Evolutionary conservation across 2,113 vertebrate genomes (phyloP), one percentile per base, ranked within the genome.

Genomic region (Thunnus thynnus): DNA sequence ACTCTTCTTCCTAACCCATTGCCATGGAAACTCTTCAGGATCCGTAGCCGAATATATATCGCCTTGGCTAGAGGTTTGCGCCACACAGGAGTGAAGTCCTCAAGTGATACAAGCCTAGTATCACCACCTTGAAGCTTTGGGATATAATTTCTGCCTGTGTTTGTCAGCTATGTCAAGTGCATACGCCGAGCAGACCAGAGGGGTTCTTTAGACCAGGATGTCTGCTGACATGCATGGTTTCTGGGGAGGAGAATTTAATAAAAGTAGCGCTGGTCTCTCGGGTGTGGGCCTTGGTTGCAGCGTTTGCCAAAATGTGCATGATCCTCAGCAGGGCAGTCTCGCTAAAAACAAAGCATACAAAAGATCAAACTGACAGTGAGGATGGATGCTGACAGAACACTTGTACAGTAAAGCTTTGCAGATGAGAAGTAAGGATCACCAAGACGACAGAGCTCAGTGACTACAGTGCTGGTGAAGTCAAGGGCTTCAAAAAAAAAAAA

Each of bases 231-330:
- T 94, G 86, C 76, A 95, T 92, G 5, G 81, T 95, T 71, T 94
- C 94, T 30, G 93, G 87, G 44, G 94, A 91, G 7, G 96, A 95
- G 78, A 94, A 97, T 83, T 97, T 97, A 22, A 95, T 80, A 78
- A 96, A 97, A 72, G 93, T 90, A 0, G 96, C 94, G 0, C 90
- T 93, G 2, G 87, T 93, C n/a, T 95, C 92, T 0, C 82, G 57
- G 0, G 54, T 67, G 2, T 92, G 88, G n/a, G 93, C 94, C n/a
- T 72, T 87, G 8, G 95, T 91, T 11, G 94, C 96, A 1, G 94
- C 91, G 17, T 46, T 65, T 6, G 92, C 93, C 91, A 96, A 92
- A 57, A 91, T 92, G 2, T 87, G 90, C 86, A 96, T 93, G 4
- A 96, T 92, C 30, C 58, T 86, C 48, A 86, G 82, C 76, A 97